phyloP scores from a whole-genome alignment of 2,797 vertebrate species.

The Malacoctenus gilli region DNA sequence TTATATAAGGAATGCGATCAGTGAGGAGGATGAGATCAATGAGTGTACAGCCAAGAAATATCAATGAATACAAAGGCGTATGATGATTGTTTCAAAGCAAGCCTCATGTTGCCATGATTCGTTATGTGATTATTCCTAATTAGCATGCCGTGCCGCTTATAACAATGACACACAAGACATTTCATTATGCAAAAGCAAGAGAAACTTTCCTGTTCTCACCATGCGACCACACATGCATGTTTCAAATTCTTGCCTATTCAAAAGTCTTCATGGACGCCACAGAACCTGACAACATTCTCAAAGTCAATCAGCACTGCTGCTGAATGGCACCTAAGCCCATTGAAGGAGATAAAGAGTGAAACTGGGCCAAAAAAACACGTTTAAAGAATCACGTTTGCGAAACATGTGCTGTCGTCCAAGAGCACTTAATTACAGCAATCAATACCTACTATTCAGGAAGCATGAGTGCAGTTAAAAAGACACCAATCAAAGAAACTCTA shows the following conservation, averaged over 20 bases:
- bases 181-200: no score
- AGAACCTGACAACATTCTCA: conserved; percentile 6
- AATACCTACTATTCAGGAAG: conserved; percentile 19
- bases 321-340: conserved; percentile 1
- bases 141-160: no score
- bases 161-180: no score
- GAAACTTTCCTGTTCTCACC: no score
- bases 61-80: not conserved
- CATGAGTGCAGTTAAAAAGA: conserved; percentile 17
- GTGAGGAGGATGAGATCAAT: not conserved
- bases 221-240: no score
- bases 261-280: conserved; percentile 6
- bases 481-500: conserved; percentile 22
- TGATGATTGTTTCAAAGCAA: not conserved
- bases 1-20: not conserved
- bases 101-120: no score
- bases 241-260: conserved; percentile 26
- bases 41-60: not conserved
- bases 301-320: not conserved
- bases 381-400: conserved; percentile 1
- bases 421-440: conserved; percentile 19
- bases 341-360: conserved; percentile 19
- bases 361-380: conserved; percentile 14
- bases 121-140: no score
- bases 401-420: conserved; percentile 12